Percentiles rank a stretch among this genome's conserved stretches.
phyloP scores from a whole-genome alignment of 2,888 invertebrate genomes.

The Latheticus oryzae region DNA sequence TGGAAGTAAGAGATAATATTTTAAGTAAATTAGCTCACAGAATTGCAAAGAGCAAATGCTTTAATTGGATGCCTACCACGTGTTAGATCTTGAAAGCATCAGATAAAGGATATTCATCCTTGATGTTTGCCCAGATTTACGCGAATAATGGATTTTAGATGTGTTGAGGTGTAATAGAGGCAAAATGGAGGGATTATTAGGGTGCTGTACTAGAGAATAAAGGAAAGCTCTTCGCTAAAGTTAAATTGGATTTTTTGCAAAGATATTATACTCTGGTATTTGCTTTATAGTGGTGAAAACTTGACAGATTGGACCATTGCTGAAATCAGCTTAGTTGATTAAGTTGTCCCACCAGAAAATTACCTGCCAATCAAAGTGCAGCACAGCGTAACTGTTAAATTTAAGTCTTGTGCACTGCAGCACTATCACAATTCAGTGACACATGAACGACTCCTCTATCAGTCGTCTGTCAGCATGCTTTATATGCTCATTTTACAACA shows the following conservation, averaged over 20 bases:
- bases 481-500: constrained; percentile 67
- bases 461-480: constrained; percentile 63
- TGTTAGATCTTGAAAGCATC: neutral
- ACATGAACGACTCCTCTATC: constrained; percentile 59
- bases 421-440: constrained; percentile 51
- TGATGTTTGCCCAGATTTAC: constrained; percentile 9
- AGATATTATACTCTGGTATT: no score
- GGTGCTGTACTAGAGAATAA: no score
- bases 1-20: constrained; percentile 1
- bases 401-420: no score
- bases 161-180: neutral
- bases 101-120: no score
- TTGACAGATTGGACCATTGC: no score
- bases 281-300: no score
- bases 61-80: constrained; percentile 17
- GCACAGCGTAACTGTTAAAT: no score
- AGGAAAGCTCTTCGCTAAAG: no score
- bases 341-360: neutral
- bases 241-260: no score
- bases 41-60: constrained; percentile 11
- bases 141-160: constrained; percentile 7
- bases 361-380: constrained; percentile 12
- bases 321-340: no score
- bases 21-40: constrained; percentile 12
- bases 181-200: neutral